Conservation (phyloP, 1,140 invertebrate genomes). For the Oscheius sp. region DNA sequence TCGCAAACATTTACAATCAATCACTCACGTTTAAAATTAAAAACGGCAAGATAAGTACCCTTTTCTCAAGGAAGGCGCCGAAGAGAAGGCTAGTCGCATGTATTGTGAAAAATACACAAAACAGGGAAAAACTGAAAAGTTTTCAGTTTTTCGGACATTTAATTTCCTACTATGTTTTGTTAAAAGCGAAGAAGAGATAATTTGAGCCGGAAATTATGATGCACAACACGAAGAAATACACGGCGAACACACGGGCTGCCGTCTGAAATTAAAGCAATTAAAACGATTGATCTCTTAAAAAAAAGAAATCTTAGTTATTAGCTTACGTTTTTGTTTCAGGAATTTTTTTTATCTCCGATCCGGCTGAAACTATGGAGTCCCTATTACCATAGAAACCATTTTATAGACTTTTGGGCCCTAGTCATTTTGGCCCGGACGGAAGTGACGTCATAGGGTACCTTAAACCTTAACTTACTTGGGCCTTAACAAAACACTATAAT, state of each 20-base stretch:
- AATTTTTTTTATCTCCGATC: too few relatives aligned
- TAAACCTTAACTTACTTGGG: too few relatives aligned
- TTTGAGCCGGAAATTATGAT: background rate
- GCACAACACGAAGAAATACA: background rate
- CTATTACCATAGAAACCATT: too few relatives aligned
- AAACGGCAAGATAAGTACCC: background rate
- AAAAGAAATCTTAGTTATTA: too few relatives aligned
- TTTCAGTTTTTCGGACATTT: background rate
- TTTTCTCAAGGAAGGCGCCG: conserved; percentile 1
- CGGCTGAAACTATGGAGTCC: too few relatives aligned
- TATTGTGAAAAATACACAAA: background rate
- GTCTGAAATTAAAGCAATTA: background rate
- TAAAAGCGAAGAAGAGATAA: background rate
- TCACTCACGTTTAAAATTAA: background rate
- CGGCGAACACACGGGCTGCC: background rate
- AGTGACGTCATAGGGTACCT: too few relatives aligned
- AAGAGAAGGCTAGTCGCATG: background rate
- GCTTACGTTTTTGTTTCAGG: too few relatives aligned
- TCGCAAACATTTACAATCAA: background rate
- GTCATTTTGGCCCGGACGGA: too few relatives aligned
- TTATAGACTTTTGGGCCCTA: too few relatives aligned
- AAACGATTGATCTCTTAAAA: too few relatives aligned
- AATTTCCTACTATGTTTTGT: background rate
- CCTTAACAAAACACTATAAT: too few relatives aligned
- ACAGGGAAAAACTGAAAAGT: background rate